These are phyloP conservation scores for Heptranchias perlo DNA, from an alignment of 2,113 vertebrate species.

Conservation along the genomic window DNA sequence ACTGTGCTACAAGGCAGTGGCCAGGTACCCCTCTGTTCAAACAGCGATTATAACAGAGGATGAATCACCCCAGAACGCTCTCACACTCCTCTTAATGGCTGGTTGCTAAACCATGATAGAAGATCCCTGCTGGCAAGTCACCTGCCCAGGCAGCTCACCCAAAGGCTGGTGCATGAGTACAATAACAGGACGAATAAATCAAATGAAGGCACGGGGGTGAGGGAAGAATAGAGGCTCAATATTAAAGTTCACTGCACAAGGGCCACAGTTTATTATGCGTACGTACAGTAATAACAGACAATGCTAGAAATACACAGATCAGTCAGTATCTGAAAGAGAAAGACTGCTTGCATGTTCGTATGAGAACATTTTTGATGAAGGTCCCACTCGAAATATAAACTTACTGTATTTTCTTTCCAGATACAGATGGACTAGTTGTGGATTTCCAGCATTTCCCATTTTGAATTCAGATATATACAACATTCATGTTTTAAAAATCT, in stretches of 20 bases:
- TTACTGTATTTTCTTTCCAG: not conserved
- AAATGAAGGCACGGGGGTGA: not conserved
- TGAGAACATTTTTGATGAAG: not conserved
- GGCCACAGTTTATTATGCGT: not conserved
- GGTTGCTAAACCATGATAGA: not conserved
- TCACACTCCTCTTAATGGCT: not conserved
- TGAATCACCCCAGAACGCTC: not conserved
- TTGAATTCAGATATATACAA: not conserved
- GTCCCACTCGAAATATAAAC: not conserved
- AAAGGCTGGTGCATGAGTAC: not conserved
- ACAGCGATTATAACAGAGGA: not conserved
- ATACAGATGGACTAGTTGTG: not conserved
- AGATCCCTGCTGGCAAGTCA: not conserved
- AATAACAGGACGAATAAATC: not conserved
- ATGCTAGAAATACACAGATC: not conserved
- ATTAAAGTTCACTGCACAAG: not conserved
- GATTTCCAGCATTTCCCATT: not conserved
- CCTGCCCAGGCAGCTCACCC: not conserved
- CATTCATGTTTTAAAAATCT: not conserved
- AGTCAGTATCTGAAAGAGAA: not conserved
- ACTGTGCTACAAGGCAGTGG: not conserved
- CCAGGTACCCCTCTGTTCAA: not conserved
- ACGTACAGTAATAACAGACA: not conserved
- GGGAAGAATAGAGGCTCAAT: not conserved
- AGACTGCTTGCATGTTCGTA: not conserved